These are phyloP conservation scores for Numida meleagris DNA, from an alignment of 2,113 vertebrate genomes.

Conservation along the genomic window DNA sequence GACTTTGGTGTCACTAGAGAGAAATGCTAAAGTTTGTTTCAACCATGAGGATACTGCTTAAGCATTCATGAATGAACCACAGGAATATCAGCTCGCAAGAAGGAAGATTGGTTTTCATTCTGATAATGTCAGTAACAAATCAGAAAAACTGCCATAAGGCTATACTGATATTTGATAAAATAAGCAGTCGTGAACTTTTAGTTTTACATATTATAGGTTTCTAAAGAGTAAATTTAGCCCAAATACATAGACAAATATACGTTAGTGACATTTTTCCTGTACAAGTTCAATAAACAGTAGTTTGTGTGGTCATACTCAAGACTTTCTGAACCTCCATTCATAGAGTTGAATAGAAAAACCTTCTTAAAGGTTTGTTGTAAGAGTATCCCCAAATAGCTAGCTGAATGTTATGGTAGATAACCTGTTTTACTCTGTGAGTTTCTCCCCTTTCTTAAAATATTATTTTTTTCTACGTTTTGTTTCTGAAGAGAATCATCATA, in stretches of 20 bases:
- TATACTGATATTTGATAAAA: neutral
- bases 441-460: neutral
- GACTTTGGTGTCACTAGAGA: neutral
- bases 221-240: neutral
- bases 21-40: constrained; percentile 6
- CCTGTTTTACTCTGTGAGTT: neutral
- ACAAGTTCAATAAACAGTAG: neutral
- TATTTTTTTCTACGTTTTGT: neutral
- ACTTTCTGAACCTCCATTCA: neutral
- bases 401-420: neutral
- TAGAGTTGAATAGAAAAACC: neutral
- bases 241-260: neutral
- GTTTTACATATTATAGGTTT: neutral
- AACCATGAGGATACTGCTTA: neutral
- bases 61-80: neutral
- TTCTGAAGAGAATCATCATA: neutral
- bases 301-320: fast-evolving
- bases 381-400: neutral
- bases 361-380: neutral
- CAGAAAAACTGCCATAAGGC: neutral
- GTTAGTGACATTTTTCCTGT: neutral
- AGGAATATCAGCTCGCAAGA: neutral
- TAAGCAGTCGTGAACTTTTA: neutral
- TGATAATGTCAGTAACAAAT: neutral
- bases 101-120: neutral